Percentiles rank a stretch among this genome's conserved stretches.
Evolutionary conservation across 2,888 invertebrate species (phyloP).

Genomic region (Aproaerema taeniolella): DNA sequence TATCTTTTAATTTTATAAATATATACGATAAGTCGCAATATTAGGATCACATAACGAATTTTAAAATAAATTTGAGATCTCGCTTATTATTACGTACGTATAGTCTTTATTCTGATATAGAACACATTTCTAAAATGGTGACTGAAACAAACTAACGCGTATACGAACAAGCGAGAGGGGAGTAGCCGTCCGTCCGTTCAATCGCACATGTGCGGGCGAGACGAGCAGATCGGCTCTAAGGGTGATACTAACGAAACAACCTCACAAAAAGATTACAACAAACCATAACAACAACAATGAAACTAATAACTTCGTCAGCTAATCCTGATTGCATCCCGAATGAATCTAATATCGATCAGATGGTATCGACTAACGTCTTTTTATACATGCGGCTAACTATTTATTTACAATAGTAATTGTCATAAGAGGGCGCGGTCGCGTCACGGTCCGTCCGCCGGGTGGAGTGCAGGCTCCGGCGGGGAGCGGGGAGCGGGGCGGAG

Average conservation of each 20-base stretch:
- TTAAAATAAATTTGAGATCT: conserved; percentile 77
- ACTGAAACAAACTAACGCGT: conserved; percentile 67
- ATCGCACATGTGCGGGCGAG: conserved; percentile 11
- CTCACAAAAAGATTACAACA: conserved; percentile 55
- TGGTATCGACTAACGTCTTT: conserved; percentile 58
- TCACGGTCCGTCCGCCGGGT: conserved; percentile 6
- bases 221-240: conserved; percentile 33
- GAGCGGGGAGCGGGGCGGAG: neutral
- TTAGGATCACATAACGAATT: conserved; percentile 72
- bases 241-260: conserved; percentile 59
- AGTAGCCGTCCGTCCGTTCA: conserved; percentile 24
- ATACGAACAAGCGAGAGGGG: conserved; percentile 68
- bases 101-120: conserved; percentile 74
- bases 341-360: conserved; percentile 74
- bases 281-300: conserved; percentile 66
- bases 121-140: conserved; percentile 71
- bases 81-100: conserved; percentile 73
- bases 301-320: conserved; percentile 64
- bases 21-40: conserved; percentile 70
- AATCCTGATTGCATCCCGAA: conserved; percentile 67
- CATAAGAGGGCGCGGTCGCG: conserved; percentile 28
- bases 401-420: conserved; percentile 69
- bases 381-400: conserved; percentile 75
- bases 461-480: neutral
- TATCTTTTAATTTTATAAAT: conserved; percentile 68